A percentile compares a stretch with the other conserved stretches of the same genome.
Conservation (phyloP, 2,888 invertebrate genomes). For the Coleophora flavipennella region DNA sequence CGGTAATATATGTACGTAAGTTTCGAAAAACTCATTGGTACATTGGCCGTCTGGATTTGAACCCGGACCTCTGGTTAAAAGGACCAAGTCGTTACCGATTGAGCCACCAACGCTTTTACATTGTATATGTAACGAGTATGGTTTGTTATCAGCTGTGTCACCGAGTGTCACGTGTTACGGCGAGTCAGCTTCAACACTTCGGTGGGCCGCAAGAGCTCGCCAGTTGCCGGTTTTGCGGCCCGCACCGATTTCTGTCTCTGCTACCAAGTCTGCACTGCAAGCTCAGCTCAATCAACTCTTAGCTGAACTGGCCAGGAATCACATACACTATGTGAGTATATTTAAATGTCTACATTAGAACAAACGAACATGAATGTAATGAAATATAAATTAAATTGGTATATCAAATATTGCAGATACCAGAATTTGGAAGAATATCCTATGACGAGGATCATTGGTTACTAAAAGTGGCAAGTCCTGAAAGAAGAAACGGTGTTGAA, state of each 20-base stretch:
- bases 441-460: conserved; percentile 50
- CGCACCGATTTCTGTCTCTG: conserved; percentile 2
- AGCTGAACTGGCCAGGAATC: conserved; percentile 43
- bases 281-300: conserved; percentile 55
- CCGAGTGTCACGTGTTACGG: conserved; percentile 83
- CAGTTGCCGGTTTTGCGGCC: conserved; percentile 60
- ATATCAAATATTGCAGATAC: conserved; percentile 30
- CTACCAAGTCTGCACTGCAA: conserved; percentile 34
- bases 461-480: conserved; percentile 9
- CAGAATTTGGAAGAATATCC: conserved; percentile 44
- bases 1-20: too few relatives aligned
- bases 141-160: conserved; percentile 76
- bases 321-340: conserved; percentile 47
- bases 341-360: not conserved
- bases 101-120: too few relatives aligned
- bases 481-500: too few relatives aligned
- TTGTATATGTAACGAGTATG: too few relatives aligned
- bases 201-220: conserved; percentile 84
- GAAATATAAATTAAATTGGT: not conserved
- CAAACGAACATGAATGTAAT: not conserved
- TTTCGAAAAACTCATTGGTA: too few relatives aligned
- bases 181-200: conserved; percentile 85
- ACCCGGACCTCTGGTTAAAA: too few relatives aligned
- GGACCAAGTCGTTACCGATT: too few relatives aligned
- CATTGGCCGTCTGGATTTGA: too few relatives aligned